phyloP scores from a whole-genome alignment of 2,797 vertebrate genomes.

The Eutrigla gurnardus region DNA sequence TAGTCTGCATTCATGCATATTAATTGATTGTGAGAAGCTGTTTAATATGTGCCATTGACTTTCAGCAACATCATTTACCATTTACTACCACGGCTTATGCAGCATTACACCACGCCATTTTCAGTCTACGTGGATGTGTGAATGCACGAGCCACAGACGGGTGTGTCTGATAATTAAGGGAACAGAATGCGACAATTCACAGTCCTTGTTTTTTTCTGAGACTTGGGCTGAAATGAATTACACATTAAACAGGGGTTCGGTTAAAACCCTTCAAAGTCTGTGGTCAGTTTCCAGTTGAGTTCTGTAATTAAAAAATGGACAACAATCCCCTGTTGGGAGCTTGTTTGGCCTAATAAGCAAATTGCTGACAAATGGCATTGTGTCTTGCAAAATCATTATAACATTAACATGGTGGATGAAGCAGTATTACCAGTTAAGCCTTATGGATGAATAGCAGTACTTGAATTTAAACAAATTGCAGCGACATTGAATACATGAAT shows the following conservation, averaged over 20 bases:
- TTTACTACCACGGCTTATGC: not conserved
- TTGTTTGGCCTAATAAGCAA: not conserved
- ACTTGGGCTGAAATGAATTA: not conserved
- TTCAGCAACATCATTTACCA: not conserved
- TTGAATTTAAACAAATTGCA: conserved; percentile 5
- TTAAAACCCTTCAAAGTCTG: not conserved
- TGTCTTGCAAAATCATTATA: not conserved
- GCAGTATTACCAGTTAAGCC: not conserved
- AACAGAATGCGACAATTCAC: not conserved
- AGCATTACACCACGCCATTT: not conserved
- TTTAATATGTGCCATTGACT: not conserved
- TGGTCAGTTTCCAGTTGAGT: conserved; percentile 9
- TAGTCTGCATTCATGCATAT: not conserved
- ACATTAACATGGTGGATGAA: not conserved
- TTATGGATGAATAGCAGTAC: not conserved
- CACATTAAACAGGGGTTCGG: not conserved
- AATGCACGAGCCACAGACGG: not conserved
- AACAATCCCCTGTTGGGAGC: not conserved
- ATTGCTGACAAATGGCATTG: not conserved
- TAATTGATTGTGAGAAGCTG: not conserved
- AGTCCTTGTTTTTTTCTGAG: conserved; percentile 4
- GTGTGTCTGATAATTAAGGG: not conserved
- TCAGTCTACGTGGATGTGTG: not conserved
- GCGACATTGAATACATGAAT: not conserved
- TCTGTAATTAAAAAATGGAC: not conserved